A percentile compares a stretch with the other conserved stretches of the same genome.
Conservation (phyloP, 2,888 invertebrate species). For the Apodemia hepburni region DNA sequence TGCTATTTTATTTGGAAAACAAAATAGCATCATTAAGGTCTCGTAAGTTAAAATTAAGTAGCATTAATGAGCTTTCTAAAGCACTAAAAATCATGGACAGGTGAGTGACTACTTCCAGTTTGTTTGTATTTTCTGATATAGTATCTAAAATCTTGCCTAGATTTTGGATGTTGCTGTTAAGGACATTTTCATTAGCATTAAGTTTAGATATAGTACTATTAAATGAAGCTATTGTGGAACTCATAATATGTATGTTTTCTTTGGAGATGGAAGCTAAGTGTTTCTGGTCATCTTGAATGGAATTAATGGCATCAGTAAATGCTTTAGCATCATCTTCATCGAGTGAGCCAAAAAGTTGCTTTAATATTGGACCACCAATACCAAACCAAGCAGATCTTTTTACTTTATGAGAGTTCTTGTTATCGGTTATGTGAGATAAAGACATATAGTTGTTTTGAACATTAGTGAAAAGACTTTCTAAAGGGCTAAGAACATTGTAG, state of each 20-base stretch:
- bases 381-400: constrained; percentile 16
- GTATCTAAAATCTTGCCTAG: constrained; percentile 15
- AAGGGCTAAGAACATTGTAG: constrained; percentile 16
- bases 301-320: constrained; percentile 16
- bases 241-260: constrained; percentile 18
- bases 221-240: neutral
- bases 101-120: constrained; percentile 13
- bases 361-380: constrained; percentile 17
- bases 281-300: constrained; percentile 16
- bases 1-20: neutral
- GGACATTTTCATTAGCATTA: constrained; percentile 12
- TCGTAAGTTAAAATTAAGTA: constrained; percentile 14
- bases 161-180: constrained; percentile 16
- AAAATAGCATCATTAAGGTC: constrained; percentile 1
- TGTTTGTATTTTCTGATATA: constrained; percentile 13
- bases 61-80: constrained; percentile 18
- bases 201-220: constrained; percentile 13
- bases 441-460: constrained; percentile 18
- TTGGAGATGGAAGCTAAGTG: constrained; percentile 11
- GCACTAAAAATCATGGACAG: constrained; percentile 18
- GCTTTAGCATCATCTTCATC: constrained; percentile 9
- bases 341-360: constrained; percentile 17
- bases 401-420: neutral
- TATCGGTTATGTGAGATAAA: constrained; percentile 16
- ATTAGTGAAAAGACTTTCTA: constrained; percentile 18